Percentiles rank a stretch among this genome's conserved stretches.
Evolutionary conservation across 2,888 invertebrate species (phyloP).

Genomic region (Rhorus exstirpatorius): DNA sequence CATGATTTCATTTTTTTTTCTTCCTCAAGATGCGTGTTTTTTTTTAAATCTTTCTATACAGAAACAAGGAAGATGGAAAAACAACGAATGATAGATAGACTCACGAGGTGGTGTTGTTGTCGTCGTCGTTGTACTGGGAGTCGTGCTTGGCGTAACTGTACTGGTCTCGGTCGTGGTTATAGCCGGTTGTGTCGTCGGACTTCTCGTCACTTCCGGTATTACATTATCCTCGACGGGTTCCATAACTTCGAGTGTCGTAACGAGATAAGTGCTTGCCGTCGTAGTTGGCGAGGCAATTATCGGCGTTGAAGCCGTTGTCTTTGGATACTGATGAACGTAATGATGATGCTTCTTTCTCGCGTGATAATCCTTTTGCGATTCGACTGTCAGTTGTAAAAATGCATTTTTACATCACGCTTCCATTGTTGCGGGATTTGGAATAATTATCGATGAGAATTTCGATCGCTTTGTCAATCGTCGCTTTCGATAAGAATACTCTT

Average conservation of each 20-base stretch:
- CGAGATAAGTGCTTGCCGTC: conserved; percentile 86
- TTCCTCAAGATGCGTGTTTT: background rate
- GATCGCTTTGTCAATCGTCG: no score
- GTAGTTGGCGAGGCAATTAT: conserved; percentile 86
- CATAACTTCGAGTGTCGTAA: conserved; percentile 76
- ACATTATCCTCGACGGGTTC: conserved; percentile 82
- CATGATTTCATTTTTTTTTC: conserved; percentile 12
- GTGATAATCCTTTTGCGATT: conserved; percentile 96
- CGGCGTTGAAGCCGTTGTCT: conserved; percentile 86
- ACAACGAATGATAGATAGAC: conserved; percentile 68
- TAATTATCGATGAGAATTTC: background rate
- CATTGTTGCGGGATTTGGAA: background rate
- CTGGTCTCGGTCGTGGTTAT: conserved; percentile 84
- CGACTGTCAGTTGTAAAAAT: conserved; percentile 88
- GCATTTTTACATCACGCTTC: background rate
- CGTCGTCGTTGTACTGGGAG: conserved; percentile 84
- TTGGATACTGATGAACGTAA: conserved; percentile 74
- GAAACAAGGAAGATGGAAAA: background rate
- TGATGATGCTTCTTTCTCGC: conserved; percentile 85
- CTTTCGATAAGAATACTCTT: no score
- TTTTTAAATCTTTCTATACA: background rate
- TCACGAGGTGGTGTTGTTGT: conserved; percentile 87
- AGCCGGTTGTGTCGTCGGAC: conserved; percentile 78
- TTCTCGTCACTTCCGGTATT: conserved; percentile 82
- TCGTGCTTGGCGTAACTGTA: conserved; percentile 78